A percentile compares a stretch with the other conserved stretches of the same genome.
Conservation (phyloP, 1,140 invertebrate genomes). For the Calycopis cecrops region DNA sequence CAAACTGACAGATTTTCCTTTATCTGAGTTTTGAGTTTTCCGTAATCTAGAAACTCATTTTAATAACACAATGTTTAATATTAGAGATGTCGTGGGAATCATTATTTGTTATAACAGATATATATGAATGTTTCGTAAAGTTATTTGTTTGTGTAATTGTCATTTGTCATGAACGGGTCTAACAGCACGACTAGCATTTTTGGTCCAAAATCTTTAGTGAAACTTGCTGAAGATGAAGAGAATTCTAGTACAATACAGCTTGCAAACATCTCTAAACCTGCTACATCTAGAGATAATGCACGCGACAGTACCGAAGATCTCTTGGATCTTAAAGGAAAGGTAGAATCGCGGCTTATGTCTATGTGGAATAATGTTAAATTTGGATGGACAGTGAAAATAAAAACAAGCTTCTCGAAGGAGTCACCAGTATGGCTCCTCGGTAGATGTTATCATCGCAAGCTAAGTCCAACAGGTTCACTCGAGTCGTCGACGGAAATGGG, state of each 20-base stretch:
- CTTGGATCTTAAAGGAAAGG: constrained; percentile 81
- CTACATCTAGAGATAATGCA: constrained; percentile 46
- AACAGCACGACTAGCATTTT: constrained; percentile 30
- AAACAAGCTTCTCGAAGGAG: constrained; percentile 89
- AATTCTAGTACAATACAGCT: constrained; percentile 16
- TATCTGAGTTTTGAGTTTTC: neutral
- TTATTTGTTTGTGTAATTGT: constrained; percentile 20
- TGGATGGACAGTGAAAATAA: constrained; percentile 87
- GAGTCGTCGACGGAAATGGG: constrained; percentile 81
- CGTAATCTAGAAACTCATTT: neutral
- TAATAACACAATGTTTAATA: neutral
- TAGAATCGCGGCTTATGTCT: constrained; percentile 87
- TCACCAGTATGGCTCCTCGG: constrained; percentile 90
- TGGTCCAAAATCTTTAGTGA: constrained; percentile 13
- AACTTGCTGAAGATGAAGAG: constrained; percentile 25
- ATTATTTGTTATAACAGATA: neutral
- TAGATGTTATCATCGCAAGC: constrained; percentile 86
- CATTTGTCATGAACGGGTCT: constrained; percentile 43
- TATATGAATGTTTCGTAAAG: constrained; percentile 7
- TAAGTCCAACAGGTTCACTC: constrained; percentile 78
- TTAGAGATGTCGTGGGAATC: neutral
- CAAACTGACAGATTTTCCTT: too few relatives aligned
- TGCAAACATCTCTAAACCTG: constrained; percentile 31
- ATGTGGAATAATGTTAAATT: constrained; percentile 95
- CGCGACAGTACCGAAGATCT: constrained; percentile 64